Evolutionary conservation across 2,888 invertebrate genomes (phyloP).

Genomic region (Neria commutata): DNA sequence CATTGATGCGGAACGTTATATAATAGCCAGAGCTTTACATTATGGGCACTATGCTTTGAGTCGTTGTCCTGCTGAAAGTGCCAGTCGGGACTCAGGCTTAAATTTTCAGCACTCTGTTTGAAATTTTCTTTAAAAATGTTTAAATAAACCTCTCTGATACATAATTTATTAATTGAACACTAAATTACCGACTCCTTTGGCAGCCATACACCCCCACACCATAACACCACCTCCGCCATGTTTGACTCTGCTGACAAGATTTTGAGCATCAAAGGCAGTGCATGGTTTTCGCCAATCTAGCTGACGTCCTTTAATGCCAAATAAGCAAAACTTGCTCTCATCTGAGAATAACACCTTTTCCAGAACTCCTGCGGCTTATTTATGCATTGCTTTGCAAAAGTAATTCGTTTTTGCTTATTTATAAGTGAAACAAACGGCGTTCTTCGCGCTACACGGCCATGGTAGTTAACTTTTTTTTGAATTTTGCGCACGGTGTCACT

Average conservation of each 20-base stretch:
- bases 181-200: constrained; percentile 26
- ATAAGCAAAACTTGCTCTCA: constrained; percentile 18
- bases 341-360: constrained; percentile 18
- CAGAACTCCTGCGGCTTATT: constrained; percentile 8
- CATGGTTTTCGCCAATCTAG: constrained; percentile 21
- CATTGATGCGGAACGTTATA: constrained; percentile 20
- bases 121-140: constrained; percentile 23
- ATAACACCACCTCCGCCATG: constrained; percentile 27
- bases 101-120: constrained; percentile 18
- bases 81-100: constrained; percentile 2
- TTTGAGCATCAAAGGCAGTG: constrained; percentile 12
- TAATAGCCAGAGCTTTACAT: constrained; percentile 22
- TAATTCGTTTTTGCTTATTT: constrained; percentile 18
- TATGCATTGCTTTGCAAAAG: constrained; percentile 9
- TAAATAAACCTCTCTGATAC: constrained; percentile 19
- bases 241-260: constrained; percentile 25
- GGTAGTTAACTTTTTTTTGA: neutral
- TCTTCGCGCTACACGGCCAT: neutral
- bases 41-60: constrained; percentile 20
- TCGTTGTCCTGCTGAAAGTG: constrained; percentile 26
- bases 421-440: neutral
- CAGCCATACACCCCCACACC: too few relatives aligned
- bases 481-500: neutral
- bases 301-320: constrained; percentile 15
- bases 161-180: constrained; percentile 20